phyloP scores from a whole-genome alignment of 2,888 invertebrate genomes.

The Rhodophaea formosa region DNA sequence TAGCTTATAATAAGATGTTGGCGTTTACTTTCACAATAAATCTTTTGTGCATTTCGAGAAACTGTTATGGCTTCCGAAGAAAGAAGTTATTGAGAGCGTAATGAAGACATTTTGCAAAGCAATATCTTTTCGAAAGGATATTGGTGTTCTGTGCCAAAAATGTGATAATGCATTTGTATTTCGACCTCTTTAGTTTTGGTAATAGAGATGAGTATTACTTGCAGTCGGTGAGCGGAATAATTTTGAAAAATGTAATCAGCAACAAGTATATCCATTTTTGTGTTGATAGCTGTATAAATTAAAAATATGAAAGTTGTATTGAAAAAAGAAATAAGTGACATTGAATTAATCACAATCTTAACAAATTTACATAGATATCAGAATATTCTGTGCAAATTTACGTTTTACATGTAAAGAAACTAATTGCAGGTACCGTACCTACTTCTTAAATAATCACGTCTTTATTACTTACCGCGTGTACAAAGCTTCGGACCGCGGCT shows the following conservation, averaged over 20 bases:
- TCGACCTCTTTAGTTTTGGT: background rate
- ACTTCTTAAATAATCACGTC: no score
- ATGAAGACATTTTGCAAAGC: slow-evolving; percentile 46
- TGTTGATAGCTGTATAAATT: slow-evolving; percentile 3
- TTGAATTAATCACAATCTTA: no score
- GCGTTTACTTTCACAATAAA: slow-evolving; percentile 58
- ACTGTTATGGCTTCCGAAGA: slow-evolving; percentile 58
- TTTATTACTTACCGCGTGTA: no score
- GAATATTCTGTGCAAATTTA: no score
- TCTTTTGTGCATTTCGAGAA: slow-evolving; percentile 60
- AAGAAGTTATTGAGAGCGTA: slow-evolving; percentile 47
- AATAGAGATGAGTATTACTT: background rate
- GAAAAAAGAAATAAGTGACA: no score
- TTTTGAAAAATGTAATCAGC: background rate
- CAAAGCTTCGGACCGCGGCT: no score
- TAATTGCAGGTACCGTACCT: no score
- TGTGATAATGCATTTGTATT: background rate
- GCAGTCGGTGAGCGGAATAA: background rate
- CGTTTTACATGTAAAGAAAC: no score
- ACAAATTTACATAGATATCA: no score
- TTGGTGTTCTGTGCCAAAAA: slow-evolving; percentile 19
- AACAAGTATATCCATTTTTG: background rate
- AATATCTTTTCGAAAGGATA: slow-evolving; percentile 29
- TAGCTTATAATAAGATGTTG: slow-evolving; percentile 37
- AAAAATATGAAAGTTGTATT: slow-evolving; percentile 4